Conservation (phyloP, 2,888 invertebrate species). For the Hirtodrosophila duncani region DNA sequence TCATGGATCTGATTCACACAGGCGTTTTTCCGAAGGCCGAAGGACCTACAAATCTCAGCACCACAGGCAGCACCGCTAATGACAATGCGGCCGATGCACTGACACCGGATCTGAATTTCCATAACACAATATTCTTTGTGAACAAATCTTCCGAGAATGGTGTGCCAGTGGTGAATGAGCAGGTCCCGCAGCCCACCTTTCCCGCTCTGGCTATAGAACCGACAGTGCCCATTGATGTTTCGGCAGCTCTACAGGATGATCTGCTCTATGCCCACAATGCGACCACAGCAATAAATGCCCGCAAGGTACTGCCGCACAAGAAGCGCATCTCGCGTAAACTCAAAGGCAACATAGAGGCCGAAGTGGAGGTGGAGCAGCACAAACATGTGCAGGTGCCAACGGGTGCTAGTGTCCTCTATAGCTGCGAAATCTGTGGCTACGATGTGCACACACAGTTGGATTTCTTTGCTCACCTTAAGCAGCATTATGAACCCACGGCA, state of each 20-base stretch:
- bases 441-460: constrained; percentile 87
- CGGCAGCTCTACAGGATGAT: constrained; percentile 42
- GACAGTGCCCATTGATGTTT: constrained; percentile 62
- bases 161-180: constrained; percentile 25
- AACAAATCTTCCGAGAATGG: constrained; percentile 50
- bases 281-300: constrained; percentile 73
- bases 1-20: constrained; percentile 75
- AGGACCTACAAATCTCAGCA: constrained; percentile 53
- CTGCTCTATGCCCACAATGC: constrained; percentile 47
- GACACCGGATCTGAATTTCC: constrained; percentile 68
- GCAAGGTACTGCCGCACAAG: constrained; percentile 90
- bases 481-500: constrained; percentile 84
- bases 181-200: constrained; percentile 40
- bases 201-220: constrained; percentile 56
- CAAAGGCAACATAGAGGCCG: constrained; percentile 77
- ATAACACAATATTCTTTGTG: constrained; percentile 69
- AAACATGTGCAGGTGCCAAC: constrained; percentile 20
- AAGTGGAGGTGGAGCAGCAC: constrained; percentile 42
- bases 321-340: constrained; percentile 90
- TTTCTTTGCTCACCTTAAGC: constrained; percentile 91
- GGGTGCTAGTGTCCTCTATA: constrained; percentile 48
- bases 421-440: constrained; percentile 88
- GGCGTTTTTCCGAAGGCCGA: constrained; percentile 49
- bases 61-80: constrained; percentile 28
- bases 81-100: constrained; percentile 41